Conservation (phyloP, 1,140 invertebrate species). For the Zophobas morio region DNA sequence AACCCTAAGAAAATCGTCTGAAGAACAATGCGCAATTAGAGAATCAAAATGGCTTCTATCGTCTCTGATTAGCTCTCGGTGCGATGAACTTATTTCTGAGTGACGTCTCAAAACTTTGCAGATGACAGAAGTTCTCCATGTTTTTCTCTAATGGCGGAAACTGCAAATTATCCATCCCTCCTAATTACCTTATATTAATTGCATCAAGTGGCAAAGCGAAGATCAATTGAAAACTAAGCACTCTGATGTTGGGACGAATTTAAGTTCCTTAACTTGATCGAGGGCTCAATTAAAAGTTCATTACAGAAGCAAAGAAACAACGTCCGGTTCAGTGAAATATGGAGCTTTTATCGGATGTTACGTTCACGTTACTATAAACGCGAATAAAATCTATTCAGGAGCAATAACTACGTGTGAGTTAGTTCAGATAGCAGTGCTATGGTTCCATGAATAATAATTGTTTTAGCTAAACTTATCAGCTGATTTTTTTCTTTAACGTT, state of each 20-base stretch:
- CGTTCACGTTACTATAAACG: constrained; percentile 16
- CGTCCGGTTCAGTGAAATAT: constrained; percentile 32
- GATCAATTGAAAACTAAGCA: constrained; percentile 35
- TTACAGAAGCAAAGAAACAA: constrained; percentile 43
- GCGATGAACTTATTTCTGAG: constrained; percentile 19
- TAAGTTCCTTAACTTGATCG: constrained; percentile 40
- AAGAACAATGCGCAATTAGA: constrained; percentile 46
- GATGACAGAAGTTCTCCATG: constrained; percentile 4
- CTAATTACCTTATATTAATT: constrained; percentile 38
- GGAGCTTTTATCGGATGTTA: constrained; percentile 24
- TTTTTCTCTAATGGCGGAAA: constrained; percentile 27
- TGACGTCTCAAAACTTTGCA: constrained; percentile 38
- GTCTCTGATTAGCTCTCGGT: constrained; percentile 41
- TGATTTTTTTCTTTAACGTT: too few relatives aligned
- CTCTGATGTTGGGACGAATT: constrained; percentile 30
- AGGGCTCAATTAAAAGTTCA: constrained; percentile 39
- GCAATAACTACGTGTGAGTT: neutral
- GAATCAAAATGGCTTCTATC: constrained; percentile 48
- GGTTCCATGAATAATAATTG: too few relatives aligned
- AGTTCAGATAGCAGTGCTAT: too few relatives aligned
- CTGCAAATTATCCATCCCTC: constrained; percentile 1
- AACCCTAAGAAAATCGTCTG: constrained; percentile 38
- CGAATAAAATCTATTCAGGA: neutral
- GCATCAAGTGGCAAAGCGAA: constrained; percentile 1
- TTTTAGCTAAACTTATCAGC: too few relatives aligned